Evolutionary conservation across 2,797 vertebrate genomes (phyloP), one percentile per base, ranked within the genome.

Genomic region (Pseudomugil tenellus): DNA sequence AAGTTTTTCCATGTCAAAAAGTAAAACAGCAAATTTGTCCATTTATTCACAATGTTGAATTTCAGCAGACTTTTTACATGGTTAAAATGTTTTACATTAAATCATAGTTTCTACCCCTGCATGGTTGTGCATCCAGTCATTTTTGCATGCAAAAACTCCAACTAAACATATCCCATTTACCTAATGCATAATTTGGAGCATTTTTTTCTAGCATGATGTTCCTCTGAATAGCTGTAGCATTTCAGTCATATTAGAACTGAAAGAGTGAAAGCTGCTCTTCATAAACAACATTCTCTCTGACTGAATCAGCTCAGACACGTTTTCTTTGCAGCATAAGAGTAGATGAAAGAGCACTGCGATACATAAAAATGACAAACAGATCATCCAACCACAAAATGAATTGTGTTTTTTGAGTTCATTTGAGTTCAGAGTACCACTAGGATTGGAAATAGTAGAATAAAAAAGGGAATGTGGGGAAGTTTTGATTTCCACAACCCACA

Each of bases 401-500:
- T 14, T 69, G 63, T 59, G 85, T 84, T 85, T 78, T 74, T 37
- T 83, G 53, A 52, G 52, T 39, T 66, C 70, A 72, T 69, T 73
- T 29, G 59, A 67, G 57, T 72, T 77, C 51, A 49, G 59, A 63
- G 52, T 69, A 77, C 23, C 61, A 49, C 49, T 49, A 55, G 29
- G 58, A 51, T 60, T 2, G 14, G 23, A 70, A 68, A 72, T 46
- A 39, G 35, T 0, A 14, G 13, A 34, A 55, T 60, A 61, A 63
- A 11, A 41, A 52, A n/a, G 64, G 25, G 39, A 19, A 63, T 19
- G 28, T 25, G 6, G 17, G 19, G 39, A 63, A 16, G 0, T 37
- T 63, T 70, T 61, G 10, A 21, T 67, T 78, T 77, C 41, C n/a
- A 28, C 2, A 1, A 37, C 58, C 53, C 31, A 49, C n/a, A 46